Evolutionary conservation across 2,888 invertebrate genomes (phyloP).

Genomic region (Parnassius smintheus): DNA sequence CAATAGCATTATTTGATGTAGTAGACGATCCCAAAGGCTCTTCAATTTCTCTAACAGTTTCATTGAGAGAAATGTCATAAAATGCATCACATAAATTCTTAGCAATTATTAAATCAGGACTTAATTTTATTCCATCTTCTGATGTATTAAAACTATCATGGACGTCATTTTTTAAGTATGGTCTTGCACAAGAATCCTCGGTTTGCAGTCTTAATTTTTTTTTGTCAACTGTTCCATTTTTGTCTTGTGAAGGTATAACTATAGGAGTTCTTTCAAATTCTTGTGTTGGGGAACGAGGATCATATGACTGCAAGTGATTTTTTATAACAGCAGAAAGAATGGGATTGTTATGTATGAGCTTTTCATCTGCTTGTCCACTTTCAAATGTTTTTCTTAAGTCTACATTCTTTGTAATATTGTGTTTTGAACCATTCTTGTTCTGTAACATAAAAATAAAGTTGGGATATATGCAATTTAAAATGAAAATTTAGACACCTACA

Average conservation of each 20-base stretch:
- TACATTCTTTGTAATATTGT: slow-evolving; percentile 74
- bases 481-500: too few species aligned
- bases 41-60: slow-evolving; percentile 56
- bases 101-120: slow-evolving; percentile 56
- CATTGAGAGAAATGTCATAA: slow-evolving; percentile 61
- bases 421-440: slow-evolving; percentile 63
- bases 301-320: slow-evolving; percentile 72
- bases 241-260: slow-evolving; percentile 51
- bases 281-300: slow-evolving; percentile 81
- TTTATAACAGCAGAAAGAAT: slow-evolving; percentile 73
- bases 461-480: neutral
- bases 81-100: slow-evolving; percentile 68
- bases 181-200: slow-evolving; percentile 37
- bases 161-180: slow-evolving; percentile 28
- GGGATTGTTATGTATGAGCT: slow-evolving; percentile 69
- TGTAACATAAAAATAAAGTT: slow-evolving; percentile 42
- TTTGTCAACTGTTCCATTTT: slow-evolving; percentile 40
- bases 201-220: slow-evolving; percentile 38
- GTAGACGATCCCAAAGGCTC: slow-evolving; percentile 68
- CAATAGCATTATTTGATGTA: slow-evolving; percentile 63
- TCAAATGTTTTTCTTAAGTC: slow-evolving; percentile 75
- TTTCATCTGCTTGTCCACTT: slow-evolving; percentile 57
- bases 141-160: slow-evolving; percentile 49
- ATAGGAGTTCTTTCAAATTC: slow-evolving; percentile 83
- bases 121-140: slow-evolving; percentile 46